Conservation (phyloP, 92 coral and sea anemone genomes). For the Nematostella vectensis region DNA sequence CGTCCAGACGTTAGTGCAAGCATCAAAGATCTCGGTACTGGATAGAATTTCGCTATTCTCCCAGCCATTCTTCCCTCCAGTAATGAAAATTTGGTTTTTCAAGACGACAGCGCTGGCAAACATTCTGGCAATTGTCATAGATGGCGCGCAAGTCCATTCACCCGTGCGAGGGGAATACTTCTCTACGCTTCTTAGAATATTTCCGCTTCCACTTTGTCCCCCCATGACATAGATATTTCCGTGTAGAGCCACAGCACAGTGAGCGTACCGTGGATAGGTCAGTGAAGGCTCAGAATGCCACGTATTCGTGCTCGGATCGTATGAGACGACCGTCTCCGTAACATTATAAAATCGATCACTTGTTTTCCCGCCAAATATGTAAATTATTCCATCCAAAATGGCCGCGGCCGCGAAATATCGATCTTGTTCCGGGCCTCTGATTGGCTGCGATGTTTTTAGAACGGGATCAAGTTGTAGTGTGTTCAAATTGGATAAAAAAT, state of each 20-base stretch:
- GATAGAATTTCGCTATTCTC: background rate
- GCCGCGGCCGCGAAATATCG: conserved; percentile 4
- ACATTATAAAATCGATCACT: background rate
- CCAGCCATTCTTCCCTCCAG: conserved; percentile 1
- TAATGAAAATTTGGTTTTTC: background rate
- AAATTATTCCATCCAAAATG: background rate
- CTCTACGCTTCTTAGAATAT: background rate
- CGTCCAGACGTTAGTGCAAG: background rate
- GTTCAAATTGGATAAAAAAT: background rate
- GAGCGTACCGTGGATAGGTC: background rate
- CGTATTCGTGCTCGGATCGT: background rate
- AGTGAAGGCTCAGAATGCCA: background rate
- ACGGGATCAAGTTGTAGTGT: background rate
- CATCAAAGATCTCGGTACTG: background rate
- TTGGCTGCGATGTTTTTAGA: background rate
- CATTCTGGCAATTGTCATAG: background rate
- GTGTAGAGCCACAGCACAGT: background rate
- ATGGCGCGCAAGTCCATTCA: background rate
- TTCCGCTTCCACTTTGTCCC: background rate
- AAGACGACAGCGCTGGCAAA: conserved; percentile 1
- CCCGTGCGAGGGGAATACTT: background rate
- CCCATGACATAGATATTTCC: background rate
- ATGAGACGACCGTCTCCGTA: background rate
- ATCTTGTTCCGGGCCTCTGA: background rate
- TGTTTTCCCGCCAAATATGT: conserved; percentile 7